A percentile compares a stretch with the other conserved stretches of the same genome.
Evolutionary conservation across 2,113 vertebrate genomes (phyloP).

Genomic region (Myotis brandtii): DNA sequence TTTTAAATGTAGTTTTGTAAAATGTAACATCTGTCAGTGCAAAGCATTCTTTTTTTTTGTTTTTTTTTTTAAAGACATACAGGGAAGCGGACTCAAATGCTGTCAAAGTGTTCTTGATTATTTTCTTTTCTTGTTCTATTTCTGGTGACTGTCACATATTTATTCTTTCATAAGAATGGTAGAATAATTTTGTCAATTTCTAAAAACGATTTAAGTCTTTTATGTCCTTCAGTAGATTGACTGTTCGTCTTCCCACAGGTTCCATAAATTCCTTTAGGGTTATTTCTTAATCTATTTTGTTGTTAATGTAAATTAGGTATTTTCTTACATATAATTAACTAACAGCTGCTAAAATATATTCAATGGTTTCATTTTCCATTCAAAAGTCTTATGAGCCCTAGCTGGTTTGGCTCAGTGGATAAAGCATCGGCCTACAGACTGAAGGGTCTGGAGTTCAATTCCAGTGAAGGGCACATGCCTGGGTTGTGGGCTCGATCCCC

Average conservation of each 20-base stretch:
- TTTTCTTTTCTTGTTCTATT: not conserved
- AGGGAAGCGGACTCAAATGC: not conserved
- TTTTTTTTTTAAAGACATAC: not conserved
- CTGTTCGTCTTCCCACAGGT: not conserved
- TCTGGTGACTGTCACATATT: not conserved
- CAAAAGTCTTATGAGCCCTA: not conserved
- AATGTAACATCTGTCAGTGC: not conserved
- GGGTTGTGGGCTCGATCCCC: too few relatives aligned
- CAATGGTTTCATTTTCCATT: conserved; percentile 27
- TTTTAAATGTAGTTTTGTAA: not conserved
- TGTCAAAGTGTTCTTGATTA: not conserved
- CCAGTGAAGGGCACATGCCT: too few relatives aligned
- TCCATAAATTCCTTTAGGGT: conserved; percentile 6
- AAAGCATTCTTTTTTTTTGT: not conserved
- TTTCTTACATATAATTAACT: not conserved
- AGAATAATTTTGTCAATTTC: conserved; percentile 14
- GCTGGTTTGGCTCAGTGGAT: too few relatives aligned
- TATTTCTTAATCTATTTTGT: not conserved
- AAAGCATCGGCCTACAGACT: too few relatives aligned
- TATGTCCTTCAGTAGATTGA: not conserved
- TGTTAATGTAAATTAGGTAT: not conserved
- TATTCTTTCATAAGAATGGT: conserved; percentile 2
- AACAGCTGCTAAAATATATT: not conserved
- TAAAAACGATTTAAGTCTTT: not conserved
- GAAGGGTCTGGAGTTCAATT: too few relatives aligned